These are phyloP conservation scores for Ceyx margarethae DNA, from an alignment of 2,113 vertebrate genomes.

Conservation along the genomic window DNA sequence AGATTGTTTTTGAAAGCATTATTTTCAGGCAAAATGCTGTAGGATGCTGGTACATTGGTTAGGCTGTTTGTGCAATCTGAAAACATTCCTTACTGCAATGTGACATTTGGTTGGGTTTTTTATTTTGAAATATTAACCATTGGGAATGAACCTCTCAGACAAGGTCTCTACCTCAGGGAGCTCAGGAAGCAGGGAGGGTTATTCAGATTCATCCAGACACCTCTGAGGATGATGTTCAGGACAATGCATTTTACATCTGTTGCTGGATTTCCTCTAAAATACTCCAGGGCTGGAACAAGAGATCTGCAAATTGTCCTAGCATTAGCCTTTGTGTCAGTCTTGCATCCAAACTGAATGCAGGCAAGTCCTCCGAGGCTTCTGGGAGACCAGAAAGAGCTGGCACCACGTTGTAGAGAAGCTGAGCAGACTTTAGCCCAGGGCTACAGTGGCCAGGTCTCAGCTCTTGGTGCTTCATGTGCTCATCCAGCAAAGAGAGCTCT, in stretches of 20 bases:
- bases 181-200: not conserved
- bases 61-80: not conserved
- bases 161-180: not conserved
- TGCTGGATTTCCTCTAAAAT: not conserved
- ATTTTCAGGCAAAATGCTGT: not conserved
- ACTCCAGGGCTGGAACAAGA: not conserved
- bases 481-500: not conserved
- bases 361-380: not conserved
- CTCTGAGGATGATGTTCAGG: not conserved
- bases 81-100: not conserved
- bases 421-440: not conserved
- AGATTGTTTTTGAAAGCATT: not conserved
- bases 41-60: not conserved
- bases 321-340: not conserved
- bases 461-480: rapidly evolving
- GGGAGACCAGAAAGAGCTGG: not conserved
- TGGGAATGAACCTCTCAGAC: not conserved
- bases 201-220: not conserved
- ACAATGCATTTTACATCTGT: not conserved
- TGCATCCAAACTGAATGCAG: not conserved
- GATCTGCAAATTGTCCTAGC: not conserved
- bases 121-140: not conserved
- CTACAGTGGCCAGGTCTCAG: not conserved
- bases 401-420: not conserved
- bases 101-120: not conserved